A percentile compares a stretch with the other conserved stretches of the same genome.
These are phyloP conservation scores for Oreochromis aureus DNA, from an alignment of 2,113 vertebrate species.

Conservation along the genomic window DNA sequence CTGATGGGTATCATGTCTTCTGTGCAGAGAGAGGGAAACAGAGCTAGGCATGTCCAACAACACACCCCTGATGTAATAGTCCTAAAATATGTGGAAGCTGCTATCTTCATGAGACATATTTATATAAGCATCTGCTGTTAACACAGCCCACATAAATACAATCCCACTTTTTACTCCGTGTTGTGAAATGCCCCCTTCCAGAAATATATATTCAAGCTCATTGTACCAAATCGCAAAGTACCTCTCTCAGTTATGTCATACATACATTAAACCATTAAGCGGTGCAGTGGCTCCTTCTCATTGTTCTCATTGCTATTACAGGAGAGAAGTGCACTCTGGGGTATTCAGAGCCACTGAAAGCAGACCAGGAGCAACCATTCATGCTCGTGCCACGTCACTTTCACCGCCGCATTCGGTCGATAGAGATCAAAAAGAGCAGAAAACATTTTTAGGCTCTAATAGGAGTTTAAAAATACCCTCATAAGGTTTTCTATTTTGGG, in stretches of 20 bases:
- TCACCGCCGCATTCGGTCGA: neutral
- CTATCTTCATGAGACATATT: neutral
- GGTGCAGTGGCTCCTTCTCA: conserved; percentile 34
- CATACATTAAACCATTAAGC: conserved; percentile 47
- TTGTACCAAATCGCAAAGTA: neutral
- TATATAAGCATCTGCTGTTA: conserved; percentile 10
- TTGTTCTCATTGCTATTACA: conserved; percentile 51
- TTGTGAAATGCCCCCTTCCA: neutral
- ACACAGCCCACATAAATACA: neutral
- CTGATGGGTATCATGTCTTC: neutral
- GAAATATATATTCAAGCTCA: neutral
- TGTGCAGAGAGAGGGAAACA: neutral
- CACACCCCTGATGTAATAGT: neutral
- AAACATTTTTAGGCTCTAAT: neutral
- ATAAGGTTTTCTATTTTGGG: neutral
- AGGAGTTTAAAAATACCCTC: conserved; percentile 25
- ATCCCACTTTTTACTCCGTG: neutral
- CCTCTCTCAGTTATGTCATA: conserved; percentile 33
- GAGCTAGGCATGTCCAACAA: neutral
- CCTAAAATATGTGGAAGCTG: conserved; percentile 3
- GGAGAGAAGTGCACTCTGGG: conserved; percentile 54
- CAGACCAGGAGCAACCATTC: conserved; percentile 11
- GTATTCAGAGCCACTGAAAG: conserved; percentile 50
- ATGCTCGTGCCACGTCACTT: neutral
- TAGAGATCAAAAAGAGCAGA: conserved; percentile 25